phyloP scores from a whole-genome alignment of 2,113 vertebrate species.

The Callionymus lyra region DNA sequence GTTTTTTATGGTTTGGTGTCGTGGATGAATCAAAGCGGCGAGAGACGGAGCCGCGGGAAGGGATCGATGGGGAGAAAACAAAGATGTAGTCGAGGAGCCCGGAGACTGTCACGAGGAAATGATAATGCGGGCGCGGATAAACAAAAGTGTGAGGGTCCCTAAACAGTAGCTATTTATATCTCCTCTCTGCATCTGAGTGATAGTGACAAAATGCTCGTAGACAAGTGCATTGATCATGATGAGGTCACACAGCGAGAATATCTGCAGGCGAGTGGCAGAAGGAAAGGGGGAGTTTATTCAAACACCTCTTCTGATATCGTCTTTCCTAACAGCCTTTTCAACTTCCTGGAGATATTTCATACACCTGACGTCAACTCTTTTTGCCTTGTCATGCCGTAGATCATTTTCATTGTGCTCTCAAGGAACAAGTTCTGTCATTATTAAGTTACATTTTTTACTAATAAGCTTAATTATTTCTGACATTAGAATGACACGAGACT shows the following conservation, averaged over 20 bases:
- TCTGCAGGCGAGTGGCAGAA: conserved; percentile 10
- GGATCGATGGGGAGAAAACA: conserved; percentile 28
- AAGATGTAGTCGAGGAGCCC: conserved; percentile 12
- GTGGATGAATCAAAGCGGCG: conserved; percentile 28
- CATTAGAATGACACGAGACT: too few species aligned
- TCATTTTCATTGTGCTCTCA: too few species aligned
- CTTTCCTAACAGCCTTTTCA: conserved; percentile 24
- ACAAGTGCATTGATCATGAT: conserved; percentile 25
- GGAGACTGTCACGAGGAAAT: conserved; percentile 14
- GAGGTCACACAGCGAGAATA: conserved; percentile 19
- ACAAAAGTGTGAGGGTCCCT: conserved; percentile 12
- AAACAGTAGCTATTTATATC: conserved; percentile 33
- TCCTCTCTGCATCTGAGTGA: conserved; percentile 25
- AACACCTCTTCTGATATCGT: conserved; percentile 8
- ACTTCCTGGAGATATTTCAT: conserved; percentile 28
- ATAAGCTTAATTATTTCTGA: too few species aligned
- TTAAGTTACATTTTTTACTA: too few species aligned
- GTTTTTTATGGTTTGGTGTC: conserved; percentile 37
- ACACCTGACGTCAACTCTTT: conserved; percentile 28
- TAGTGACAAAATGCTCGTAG: conserved; percentile 20
- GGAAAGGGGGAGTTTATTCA: conserved; percentile 2
- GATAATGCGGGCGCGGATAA: conserved; percentile 10
- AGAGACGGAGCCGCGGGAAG: conserved; percentile 26
- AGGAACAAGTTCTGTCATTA: too few species aligned
- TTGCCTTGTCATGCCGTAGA: conserved; percentile 26